Evolutionary conservation across 2,797 vertebrate species (phyloP), one percentile per base, ranked within the genome.

Genomic region (Gila robusta): DNA sequence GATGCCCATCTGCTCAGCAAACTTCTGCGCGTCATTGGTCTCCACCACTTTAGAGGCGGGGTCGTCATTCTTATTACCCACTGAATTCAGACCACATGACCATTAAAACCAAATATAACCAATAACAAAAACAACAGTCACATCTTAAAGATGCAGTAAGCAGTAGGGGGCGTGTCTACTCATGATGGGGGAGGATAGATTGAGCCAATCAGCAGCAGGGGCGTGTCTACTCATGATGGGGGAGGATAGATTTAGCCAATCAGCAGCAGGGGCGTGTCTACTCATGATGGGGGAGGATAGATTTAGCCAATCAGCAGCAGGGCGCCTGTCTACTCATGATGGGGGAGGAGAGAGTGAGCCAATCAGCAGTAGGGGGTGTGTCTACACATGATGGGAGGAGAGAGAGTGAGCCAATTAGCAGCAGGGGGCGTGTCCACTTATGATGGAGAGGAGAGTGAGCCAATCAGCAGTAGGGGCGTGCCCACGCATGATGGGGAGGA

Each of bases 21-120:
- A 99, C 92, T 99, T 99, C 94, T 98, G 97, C 21, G 98, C 98
- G 12, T 99, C 98, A 86, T 97, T 97, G 2, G 97, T 99, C 96
- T 99, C 98, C 79, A 99, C 98, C 92, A 99, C 98, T 93, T 99
- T 99, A 84, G 98, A 96, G 91, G 97, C 97, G 5, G 98, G 98
- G 92, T 99, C 98, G 16, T 99, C 98, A 1, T 99, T 99, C 93
- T 99, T 99, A 92, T 99, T 99, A 83, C 98, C 98, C 95, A 99
- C 98, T 99, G 56, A 19, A 10, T 19, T 26, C n/a, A 41, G 49
- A 84, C 19, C 14, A 59, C 39, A 56, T 19, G 17, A 78, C 10
- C n/a, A 16, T 78, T 23, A 62, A 6, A 47, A 41, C 32, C 49
- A 26, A 14, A 32, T 4, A 19, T 4, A 54, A 10, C 37, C 16